Base-by-base conservation (phyloP, 2,113 vertebrate genomes). In the Hemibates koningsi region DNA sequence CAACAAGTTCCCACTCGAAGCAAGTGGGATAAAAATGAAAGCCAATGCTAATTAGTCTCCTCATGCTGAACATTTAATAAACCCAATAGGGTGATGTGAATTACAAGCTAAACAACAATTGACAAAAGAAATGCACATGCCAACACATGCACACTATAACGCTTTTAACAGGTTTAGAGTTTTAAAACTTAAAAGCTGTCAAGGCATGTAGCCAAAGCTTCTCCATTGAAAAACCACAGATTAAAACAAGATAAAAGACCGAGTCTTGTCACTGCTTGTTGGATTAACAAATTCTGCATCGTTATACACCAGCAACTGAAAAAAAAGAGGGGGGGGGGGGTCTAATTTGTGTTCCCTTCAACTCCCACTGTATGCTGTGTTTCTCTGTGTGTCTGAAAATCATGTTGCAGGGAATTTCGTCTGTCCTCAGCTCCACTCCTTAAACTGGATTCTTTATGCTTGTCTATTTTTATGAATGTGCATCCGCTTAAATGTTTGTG, bases 31-130 rank as follows among this genome's bases (percentile, higher is more conserved):
- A 81, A 84, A 82, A 83, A 24, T 11, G 7, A 88, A 86, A 84
- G 73, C 81, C 78, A 63, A 68, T 11, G 54, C 86, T 88, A 88
- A 94, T 92, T 93, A 87, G 63, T 88, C 84, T 90, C 71, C 57
- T 54, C 48, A 78, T 92, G 85, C 85, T 90, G 48, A 93, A 88
- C 83, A 91, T 86, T 91, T 86, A 91, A 91, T 90, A 90, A 91
- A 83, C 63, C 81, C 57, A 83, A 84, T 11, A 61, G 61, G 79
- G 43, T 71, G 61, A 84, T 83, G 21, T 52, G 86, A 91, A 93
- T 81, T 57, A 88, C 45, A 80, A 59, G 57, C 66, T 81, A 29
- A 53, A 66, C 29, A 89, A 87, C 36, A 63, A 38, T 54, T 71
- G 53, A 87, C 52, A 34, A 80, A 79, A 86, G 71, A 82, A 87